Evolutionary conservation across 2,888 invertebrate genomes (phyloP), one percentile per base, ranked within the genome.

Genomic region (Morpho helenor): DNA sequence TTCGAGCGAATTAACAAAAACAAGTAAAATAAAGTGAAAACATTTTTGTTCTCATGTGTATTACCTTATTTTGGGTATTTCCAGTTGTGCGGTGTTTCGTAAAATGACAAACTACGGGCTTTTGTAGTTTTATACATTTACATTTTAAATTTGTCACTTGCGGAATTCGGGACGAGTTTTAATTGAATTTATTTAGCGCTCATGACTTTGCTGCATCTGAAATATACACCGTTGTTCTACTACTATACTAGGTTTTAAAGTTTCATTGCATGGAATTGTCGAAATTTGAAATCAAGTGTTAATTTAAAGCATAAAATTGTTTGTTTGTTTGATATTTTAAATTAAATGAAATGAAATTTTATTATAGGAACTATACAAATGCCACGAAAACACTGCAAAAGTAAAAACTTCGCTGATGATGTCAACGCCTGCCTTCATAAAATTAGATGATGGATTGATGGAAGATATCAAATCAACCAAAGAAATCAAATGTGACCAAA

Each of bases 11-110:
- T 80, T 80, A 79, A 77, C 78, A 82, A 83, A 85, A 87, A 83
- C 77, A 80, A 82, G 79, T 77, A 79, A 82, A 86, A 86, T 82
- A 84, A 83, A 85, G 80, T 82, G 82, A 80, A 82, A 84, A 84
- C 80, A 81, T 48, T 80, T 81, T 83, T 84, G 82, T 81, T 81
- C 82, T 82, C 79, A 74, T 79, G 84, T 84, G 84, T 81, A 81
- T 86, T 83, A 83, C 81, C 73, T 75, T 73, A 70, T 74, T 73
- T 74, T 72, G 74, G 75, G 75, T 79, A 81, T 76, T 80, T 77
- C 68, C 72, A 75, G 73, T 73, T 72, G 67, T 31, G 70, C 66
- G 45, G 45, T 49, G 53, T 59, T 55, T 55, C 56, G 52, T 51
- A 50, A 61, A 53, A 59, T 61, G 61, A 51, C 56, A 63, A 49